phyloP scores from a whole-genome alignment of 2,797 vertebrate species.

The Dryobates pubescens region DNA sequence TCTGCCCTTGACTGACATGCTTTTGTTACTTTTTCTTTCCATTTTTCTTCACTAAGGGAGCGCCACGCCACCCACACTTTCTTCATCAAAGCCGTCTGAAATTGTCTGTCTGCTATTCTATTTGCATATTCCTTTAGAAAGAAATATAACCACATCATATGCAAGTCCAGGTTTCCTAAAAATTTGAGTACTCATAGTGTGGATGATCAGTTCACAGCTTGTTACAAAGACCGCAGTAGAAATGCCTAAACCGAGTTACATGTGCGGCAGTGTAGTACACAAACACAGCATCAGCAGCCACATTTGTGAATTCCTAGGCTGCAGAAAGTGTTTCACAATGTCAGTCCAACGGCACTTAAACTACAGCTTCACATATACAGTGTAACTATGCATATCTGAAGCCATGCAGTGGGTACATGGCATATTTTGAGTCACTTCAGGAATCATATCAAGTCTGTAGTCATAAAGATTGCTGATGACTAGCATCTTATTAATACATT shows the following conservation, averaged over 20 bases:
- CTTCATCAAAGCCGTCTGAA: conserved; percentile 84
- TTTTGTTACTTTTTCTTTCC: conserved; percentile 88
- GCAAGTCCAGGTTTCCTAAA: neutral
- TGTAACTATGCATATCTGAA: neutral
- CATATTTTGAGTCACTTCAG: neutral
- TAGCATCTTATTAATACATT: neutral
- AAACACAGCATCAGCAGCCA: neutral
- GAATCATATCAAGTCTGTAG: neutral
- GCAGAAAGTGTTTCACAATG: neutral
- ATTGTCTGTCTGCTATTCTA: conserved; percentile 83
- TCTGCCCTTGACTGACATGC: conserved; percentile 90
- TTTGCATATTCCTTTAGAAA: conserved; percentile 77
- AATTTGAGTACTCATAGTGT: neutral
- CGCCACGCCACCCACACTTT: conserved; percentile 90
- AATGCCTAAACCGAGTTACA: neutral
- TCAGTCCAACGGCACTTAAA: neutral
- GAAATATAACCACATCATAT: neutral
- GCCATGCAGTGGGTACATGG: neutral
- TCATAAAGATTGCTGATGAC: neutral
- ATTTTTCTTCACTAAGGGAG: conserved; percentile 80
- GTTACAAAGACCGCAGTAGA: neutral
- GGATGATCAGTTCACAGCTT: neutral
- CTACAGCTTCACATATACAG: neutral
- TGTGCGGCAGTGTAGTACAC: accelerated
- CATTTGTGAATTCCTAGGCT: neutral